A percentile compares a stretch with the other conserved stretches of the same genome.
phyloP scores from a whole-genome alignment of 2,888 invertebrate species.

The Teleiodes luculella region DNA sequence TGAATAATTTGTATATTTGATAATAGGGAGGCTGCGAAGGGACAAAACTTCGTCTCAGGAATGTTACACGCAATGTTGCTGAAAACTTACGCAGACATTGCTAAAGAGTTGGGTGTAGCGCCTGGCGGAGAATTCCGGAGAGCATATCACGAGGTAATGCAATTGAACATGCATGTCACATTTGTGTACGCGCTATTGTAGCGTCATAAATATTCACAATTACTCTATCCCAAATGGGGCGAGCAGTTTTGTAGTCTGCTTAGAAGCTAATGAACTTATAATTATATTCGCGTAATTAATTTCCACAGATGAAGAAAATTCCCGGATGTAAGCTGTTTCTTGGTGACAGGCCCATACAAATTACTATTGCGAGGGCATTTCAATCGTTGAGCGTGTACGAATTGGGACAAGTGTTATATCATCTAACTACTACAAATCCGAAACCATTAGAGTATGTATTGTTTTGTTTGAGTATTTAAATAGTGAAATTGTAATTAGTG shows the following conservation, averaged over 20 bases:
- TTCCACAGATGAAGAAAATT: slow-evolving; percentile 63
- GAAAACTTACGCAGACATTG: slow-evolving; percentile 71
- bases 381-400: slow-evolving; percentile 63
- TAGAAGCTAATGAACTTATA: too few species aligned
- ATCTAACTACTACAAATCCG: slow-evolving; percentile 60
- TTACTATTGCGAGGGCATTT: slow-evolving; percentile 70
- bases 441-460: slow-evolving; percentile 60
- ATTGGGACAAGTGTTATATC: slow-evolving; percentile 67
- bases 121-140: slow-evolving; percentile 71
- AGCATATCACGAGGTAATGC: slow-evolving; percentile 70
- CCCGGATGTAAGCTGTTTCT: slow-evolving; percentile 71
- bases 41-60: slow-evolving; percentile 64
- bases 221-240: too few species aligned
- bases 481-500: too few species aligned
- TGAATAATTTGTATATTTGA: too few species aligned
- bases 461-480: not conserved
- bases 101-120: slow-evolving; percentile 69
- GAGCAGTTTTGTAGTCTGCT: too few species aligned
- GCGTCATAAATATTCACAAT: too few species aligned
- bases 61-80: slow-evolving; percentile 70
- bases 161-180: too few species aligned
- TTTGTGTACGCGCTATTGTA: too few species aligned
- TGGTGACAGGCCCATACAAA: slow-evolving; percentile 69
- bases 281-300: not conserved
- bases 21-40: slow-evolving; percentile 61